Evolutionary conservation across 2,113 vertebrate genomes (phyloP).

Genomic region (Dipodomys spectabilis): DNA sequence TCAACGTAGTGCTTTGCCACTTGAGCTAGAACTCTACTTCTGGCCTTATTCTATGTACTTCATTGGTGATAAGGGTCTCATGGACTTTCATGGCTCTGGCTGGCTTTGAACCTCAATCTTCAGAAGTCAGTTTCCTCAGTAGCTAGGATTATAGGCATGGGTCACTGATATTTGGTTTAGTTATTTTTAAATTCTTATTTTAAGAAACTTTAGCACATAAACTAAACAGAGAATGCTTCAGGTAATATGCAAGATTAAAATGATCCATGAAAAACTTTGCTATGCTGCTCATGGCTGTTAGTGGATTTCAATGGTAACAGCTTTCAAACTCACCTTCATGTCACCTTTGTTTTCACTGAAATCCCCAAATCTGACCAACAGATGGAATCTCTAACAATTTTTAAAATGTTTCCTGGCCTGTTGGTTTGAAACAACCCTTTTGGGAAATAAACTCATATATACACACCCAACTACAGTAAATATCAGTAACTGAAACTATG

Average conservation of each 20-base stretch:
- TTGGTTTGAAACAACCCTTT: neutral
- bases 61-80: too few species aligned
- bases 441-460: neutral
- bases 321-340: slow-evolving; percentile 34
- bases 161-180: neutral
- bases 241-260: neutral
- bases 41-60: too few species aligned
- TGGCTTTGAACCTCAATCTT: too few species aligned
- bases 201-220: slow-evolving; percentile 39
- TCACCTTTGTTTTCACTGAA: neutral
- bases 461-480: neutral
- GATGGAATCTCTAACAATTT: neutral
- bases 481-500: neutral
- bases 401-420: neutral
- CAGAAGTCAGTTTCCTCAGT: too few species aligned
- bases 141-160: too few species aligned
- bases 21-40: too few species aligned
- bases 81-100: too few species aligned
- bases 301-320: neutral
- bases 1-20: too few species aligned
- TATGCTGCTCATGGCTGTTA: neutral
- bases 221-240: neutral
- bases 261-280: neutral
- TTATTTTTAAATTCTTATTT: slow-evolving; percentile 59
- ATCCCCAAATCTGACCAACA: neutral